Conservation (phyloP, 1,140 invertebrate species). For the Rhagoletis pomonella region DNA sequence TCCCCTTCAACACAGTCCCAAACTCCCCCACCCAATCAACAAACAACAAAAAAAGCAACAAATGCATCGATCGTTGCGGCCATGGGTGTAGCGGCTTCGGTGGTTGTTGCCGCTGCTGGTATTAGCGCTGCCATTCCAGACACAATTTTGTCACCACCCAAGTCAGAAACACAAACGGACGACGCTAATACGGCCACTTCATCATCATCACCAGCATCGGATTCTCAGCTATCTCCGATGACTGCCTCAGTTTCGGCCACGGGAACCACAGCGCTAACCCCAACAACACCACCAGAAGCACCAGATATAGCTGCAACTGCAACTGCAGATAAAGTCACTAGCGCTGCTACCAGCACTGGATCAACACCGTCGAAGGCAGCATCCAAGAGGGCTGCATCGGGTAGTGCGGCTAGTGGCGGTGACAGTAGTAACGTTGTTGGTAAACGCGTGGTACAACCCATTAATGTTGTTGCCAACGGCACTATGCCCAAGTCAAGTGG, state of each 20-base stretch:
- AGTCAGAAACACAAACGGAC: constrained; percentile 71
- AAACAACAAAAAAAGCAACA: constrained; percentile 57
- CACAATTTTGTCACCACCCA: constrained; percentile 70
- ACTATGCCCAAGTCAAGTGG: constrained; percentile 70
- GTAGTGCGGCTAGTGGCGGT: neutral
- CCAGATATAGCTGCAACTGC: neutral
- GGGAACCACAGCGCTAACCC: neutral
- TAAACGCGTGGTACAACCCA: constrained; percentile 56
- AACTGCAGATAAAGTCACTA: neutral
- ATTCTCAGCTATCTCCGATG: constrained; percentile 65
- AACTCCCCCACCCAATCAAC: constrained; percentile 65
- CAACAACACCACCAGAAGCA: constrained; percentile 9
- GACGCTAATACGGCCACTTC: constrained; percentile 71
- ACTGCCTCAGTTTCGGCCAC: neutral
- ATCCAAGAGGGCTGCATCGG: neutral
- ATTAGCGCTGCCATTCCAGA: constrained; percentile 63
- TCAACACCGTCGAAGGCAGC: neutral
- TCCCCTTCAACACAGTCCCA: constrained; percentile 68
- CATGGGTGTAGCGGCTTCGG: neutral
- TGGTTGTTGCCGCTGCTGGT: neutral
- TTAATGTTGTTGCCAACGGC: constrained; percentile 64
- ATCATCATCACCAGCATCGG: constrained; percentile 67
- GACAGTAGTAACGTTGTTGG: neutral
- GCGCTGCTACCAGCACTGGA: neutral
- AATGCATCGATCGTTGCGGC: constrained; percentile 3